Evolutionary conservation across 2,888 invertebrate genomes (phyloP), one percentile per base, ranked within the genome.

Genomic region (Noctua janthina): DNA sequence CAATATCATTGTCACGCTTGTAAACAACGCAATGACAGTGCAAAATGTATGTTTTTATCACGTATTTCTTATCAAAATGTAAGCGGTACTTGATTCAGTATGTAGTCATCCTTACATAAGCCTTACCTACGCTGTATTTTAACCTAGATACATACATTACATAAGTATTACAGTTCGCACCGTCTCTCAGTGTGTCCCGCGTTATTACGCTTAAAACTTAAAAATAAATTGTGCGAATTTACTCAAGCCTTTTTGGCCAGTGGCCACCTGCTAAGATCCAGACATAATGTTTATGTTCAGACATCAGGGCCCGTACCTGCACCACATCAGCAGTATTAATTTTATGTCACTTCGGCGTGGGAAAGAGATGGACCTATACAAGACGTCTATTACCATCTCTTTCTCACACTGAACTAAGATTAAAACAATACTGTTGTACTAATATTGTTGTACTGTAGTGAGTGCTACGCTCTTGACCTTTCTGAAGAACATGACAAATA

Each of bases 21-120:
- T 11, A 62, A 67, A 72, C 17, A 51, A 43, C 49, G 29, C 39
- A 86, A 68, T 86, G 86, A 82, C 74, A 49, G 29, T 15, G 73
- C 67, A 15, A 39, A 81, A 81, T 29, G 20, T 46, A 59, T 43
- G 15, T 51, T 49, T 35, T 29, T 78, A 39, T 39, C 17, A 29
- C 49, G 5, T 79, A 35, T 35, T 56, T 81, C 82, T 86, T 82
- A 82, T 82, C 82, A 62, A 62, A 81, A 62, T 86, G 11, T 46
- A 29, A 59, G 20, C 13, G 20, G 20, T 70, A 35, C 66, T 59
- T 66, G 66, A 66, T 17, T 68, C 11, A 56, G 3, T 66, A 29
- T n/a, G 8, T 68, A 23, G 35, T 29, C 11, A 39, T 49, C 6
- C 23, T 66, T 84, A 59, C 11, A n/a, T 78, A 54, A 75, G 39